phyloP scores from a whole-genome alignment of 2,113 vertebrate genomes.

The Phainopepla nitens region DNA sequence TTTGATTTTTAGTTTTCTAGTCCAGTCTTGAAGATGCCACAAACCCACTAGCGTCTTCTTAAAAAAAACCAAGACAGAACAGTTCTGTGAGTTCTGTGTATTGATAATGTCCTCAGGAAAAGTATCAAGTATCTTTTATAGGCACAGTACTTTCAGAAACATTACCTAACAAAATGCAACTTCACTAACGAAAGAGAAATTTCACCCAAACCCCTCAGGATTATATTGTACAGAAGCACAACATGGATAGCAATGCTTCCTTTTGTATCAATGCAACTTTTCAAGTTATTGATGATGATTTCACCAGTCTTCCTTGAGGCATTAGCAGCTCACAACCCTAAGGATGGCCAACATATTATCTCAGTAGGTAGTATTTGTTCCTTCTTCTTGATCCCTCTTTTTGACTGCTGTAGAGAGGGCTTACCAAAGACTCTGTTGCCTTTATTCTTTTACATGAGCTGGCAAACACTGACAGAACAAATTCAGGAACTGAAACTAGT shows the following conservation, averaged over 20 bases:
- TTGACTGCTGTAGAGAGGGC: not conserved
- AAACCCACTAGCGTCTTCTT: not conserved
- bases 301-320: not conserved
- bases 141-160: not conserved
- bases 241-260: not conserved
- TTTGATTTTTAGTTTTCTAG: not conserved
- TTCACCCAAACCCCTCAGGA: not conserved
- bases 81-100: not conserved
- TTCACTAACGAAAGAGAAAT: not conserved
- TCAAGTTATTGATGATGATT: not conserved
- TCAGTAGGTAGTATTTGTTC: not conserved
- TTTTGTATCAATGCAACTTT: not conserved
- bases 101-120: not conserved
- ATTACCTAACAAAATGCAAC: not conserved
- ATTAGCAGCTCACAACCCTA: not conserved
- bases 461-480: not conserved
- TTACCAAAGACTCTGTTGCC: not conserved
- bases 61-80: not conserved
- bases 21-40: not conserved
- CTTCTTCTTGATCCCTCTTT: not conserved
- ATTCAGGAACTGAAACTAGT: not conserved
- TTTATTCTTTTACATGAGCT: not conserved
- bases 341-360: not conserved
- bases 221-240: not conserved
- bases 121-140: not conserved